These are phyloP conservation scores for Spinus olivaceus DNA, from an alignment of 2,797 vertebrate species.

Conservation along the genomic window DNA sequence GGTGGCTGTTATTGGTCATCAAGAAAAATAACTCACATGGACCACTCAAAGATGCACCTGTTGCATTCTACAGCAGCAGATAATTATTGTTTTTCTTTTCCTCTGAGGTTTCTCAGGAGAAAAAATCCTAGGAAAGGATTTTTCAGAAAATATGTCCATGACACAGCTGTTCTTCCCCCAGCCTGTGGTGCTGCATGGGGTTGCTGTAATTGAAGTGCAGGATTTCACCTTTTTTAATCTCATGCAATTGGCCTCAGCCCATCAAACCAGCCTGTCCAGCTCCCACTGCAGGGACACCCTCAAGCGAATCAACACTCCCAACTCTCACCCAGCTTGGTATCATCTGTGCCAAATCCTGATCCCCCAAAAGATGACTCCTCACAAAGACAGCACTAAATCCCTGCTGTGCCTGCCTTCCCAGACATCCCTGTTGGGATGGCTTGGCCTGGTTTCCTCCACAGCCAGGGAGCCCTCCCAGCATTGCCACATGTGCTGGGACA, in stretches of 20 bases:
- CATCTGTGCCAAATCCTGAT: not conserved
- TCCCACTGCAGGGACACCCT: not conserved
- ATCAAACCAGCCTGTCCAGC: fast-evolving
- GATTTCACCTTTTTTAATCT: not conserved
- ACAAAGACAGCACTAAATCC: not conserved
- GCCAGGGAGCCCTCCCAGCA: not conserved
- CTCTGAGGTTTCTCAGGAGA: too few species aligned
- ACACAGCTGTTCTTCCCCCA: not conserved
- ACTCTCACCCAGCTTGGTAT: not conserved
- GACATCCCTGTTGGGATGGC: not conserved
- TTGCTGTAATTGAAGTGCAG: not conserved
- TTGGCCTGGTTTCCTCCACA: not conserved
- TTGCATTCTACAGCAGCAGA: too few species aligned
- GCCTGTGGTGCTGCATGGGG: not conserved
- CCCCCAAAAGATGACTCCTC: not conserved
- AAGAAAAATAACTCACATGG: too few species aligned
- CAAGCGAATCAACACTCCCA: not conserved
- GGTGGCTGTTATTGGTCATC: too few species aligned
- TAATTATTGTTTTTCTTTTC: too few species aligned
- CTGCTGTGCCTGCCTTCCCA: not conserved
- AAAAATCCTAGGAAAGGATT: too few species aligned
- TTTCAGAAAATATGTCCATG: too few species aligned
- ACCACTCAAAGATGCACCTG: too few species aligned
- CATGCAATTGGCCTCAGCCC: not conserved
- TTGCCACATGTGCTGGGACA: not conserved